Evolutionary conservation across 2,797 vertebrate species (phyloP).

Genomic region (Uromys caudimaculatus): DNA sequence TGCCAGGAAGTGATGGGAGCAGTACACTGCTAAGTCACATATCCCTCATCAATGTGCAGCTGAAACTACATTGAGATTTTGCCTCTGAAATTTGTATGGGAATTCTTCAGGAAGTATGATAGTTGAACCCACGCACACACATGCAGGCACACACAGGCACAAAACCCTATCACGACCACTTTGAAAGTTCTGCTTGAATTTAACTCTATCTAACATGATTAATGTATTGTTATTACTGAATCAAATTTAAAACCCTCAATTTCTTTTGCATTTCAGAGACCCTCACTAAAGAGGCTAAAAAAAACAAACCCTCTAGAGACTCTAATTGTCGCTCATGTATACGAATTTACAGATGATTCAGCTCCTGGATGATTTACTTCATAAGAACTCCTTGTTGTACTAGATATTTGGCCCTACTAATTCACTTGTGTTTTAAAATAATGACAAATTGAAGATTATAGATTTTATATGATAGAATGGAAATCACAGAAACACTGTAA

Average conservation of each 20-base stretch:
- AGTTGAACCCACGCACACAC: background rate
- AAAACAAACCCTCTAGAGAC: background rate
- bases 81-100: background rate
- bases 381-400: slow-evolving; percentile 25
- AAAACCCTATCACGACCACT: background rate
- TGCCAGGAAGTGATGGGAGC: background rate
- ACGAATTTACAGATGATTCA: background rate
- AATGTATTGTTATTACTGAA: slow-evolving; percentile 50
- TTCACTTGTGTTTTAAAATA: slow-evolving; percentile 32
- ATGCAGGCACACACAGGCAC: background rate
- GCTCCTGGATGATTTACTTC: slow-evolving; percentile 7
- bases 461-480: slow-evolving; percentile 28
- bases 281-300: background rate
- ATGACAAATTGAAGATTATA: slow-evolving; percentile 38
- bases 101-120: slow-evolving; percentile 16
- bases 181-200: slow-evolving; percentile 43
- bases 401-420: background rate
- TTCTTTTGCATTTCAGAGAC: slow-evolving; percentile 26
- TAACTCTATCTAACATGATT: slow-evolving; percentile 6
- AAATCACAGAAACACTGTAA: slow-evolving; percentile 14
- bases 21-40: background rate
- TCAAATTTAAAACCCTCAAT: slow-evolving; percentile 39
- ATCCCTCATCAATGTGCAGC: background rate
- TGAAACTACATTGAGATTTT: background rate
- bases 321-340: background rate